Percentiles rank a stretch among this genome's conserved stretches.
phyloP scores from a whole-genome alignment of 2,888 invertebrate genomes.

The Perizoma flavofasciatum region DNA sequence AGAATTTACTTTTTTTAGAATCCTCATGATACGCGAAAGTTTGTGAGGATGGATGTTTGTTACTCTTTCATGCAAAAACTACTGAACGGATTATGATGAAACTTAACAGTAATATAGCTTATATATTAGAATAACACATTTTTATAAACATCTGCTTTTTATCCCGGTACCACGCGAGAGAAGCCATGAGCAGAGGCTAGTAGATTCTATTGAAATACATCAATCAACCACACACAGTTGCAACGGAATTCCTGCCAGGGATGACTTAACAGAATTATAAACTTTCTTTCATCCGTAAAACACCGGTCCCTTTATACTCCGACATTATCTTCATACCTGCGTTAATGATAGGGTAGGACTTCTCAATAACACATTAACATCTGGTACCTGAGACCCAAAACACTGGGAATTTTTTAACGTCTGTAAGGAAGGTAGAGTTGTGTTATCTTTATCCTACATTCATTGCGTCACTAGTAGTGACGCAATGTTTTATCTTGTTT shows the following conservation, averaged over 20 bases:
- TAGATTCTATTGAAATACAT: not conserved
- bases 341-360: constrained; percentile 73
- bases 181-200: too few species aligned
- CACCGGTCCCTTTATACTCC: constrained; percentile 51
- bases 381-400: constrained; percentile 45
- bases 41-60: too few species aligned
- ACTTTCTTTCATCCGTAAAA: constrained; percentile 59
- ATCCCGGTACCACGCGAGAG: too few species aligned
- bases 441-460: constrained; percentile 50
- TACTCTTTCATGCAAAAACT: too few species aligned
- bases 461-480: constrained; percentile 43
- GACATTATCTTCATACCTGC: constrained; percentile 63
- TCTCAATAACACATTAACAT: constrained; percentile 68
- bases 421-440: too few species aligned
- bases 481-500: constrained; percentile 49
- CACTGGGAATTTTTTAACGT: constrained; percentile 25
- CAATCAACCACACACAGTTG: constrained; percentile 35
- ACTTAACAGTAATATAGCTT: too few species aligned
- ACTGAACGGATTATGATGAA: too few species aligned
- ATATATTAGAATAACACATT: too few species aligned
- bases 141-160: too few species aligned
- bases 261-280: constrained; percentile 53
- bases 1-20: too few species aligned
- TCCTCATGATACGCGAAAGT: too few species aligned
- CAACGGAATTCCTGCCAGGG: constrained; percentile 42